These are phyloP conservation scores for Branchellion lobata DNA, from an alignment of 2,888 invertebrate species.

Conservation along the genomic window DNA sequence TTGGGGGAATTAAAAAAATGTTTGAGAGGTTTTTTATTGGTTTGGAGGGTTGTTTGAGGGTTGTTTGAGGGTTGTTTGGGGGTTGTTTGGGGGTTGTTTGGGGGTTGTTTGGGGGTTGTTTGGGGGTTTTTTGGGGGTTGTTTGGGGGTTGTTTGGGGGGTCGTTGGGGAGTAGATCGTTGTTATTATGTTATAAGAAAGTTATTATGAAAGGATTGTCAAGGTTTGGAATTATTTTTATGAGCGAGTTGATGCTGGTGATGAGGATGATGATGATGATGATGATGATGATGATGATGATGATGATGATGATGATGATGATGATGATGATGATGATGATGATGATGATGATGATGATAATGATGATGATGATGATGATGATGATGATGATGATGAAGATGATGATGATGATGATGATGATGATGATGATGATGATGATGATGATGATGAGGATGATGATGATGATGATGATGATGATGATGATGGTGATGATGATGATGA, in stretches of 20 bases:
- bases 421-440: slow-evolving; percentile 1
- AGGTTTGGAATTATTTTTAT: not conserved
- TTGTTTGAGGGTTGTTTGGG: too few relatives aligned
- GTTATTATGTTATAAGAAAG: too few relatives aligned
- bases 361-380: slow-evolving; percentile 26
- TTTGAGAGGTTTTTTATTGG: too few relatives aligned
- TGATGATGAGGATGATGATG: slow-evolving; percentile 25
- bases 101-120: too few relatives aligned
- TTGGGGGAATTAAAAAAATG: too few relatives aligned
- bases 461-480: slow-evolving; percentile 30
- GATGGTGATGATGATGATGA: slow-evolving; percentile 23
- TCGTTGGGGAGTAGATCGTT: slow-evolving; percentile 68
- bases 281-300: not conserved
- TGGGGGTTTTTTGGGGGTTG: slow-evolving; percentile 76
- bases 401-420: slow-evolving; percentile 21
- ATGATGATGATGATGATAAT: not conserved
- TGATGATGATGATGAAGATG: slow-evolving; percentile 24
- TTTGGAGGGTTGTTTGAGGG: too few relatives aligned
- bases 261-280: not conserved
- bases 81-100: too few relatives aligned
- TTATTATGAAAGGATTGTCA: too few relatives aligned
- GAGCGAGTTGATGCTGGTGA: not conserved
- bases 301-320: slow-evolving; percentile 6
- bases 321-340: slow-evolving; percentile 7
- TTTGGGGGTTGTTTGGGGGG: slow-evolving; percentile 89